Percentiles rank a stretch among this genome's conserved stretches.
Conservation (phyloP, 2,888 invertebrate species). For the Furcula furcula region DNA sequence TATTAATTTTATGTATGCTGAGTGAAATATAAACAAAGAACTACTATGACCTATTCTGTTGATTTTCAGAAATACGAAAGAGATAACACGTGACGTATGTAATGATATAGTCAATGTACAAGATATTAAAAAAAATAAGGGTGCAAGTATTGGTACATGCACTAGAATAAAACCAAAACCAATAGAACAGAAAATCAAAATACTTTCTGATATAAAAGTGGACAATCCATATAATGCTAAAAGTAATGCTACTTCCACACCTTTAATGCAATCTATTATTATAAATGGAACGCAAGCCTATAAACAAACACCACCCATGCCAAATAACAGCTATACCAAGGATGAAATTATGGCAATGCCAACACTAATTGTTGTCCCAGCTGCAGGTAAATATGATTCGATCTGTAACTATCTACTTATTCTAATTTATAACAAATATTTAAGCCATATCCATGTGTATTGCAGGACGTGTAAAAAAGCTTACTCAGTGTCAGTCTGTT, state of each 20-base stretch:
- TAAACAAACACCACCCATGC: conserved; percentile 34
- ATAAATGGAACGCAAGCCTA: conserved; percentile 70
- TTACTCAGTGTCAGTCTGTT: conserved; percentile 26
- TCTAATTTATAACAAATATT: conserved; percentile 5
- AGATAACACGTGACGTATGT: background rate
- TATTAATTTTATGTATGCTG: background rate
- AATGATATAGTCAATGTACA: conserved; percentile 4
- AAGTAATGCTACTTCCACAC: conserved; percentile 55
- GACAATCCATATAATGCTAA: conserved; percentile 40
- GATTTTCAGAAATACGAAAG: conserved; percentile 1
- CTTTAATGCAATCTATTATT: conserved; percentile 59
- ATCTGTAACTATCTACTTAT: too few relatives aligned
- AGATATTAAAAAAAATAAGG: conserved; percentile 17
- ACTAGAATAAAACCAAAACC: conserved; percentile 35
- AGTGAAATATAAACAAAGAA: background rate
- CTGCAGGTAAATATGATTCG: conserved; percentile 52
- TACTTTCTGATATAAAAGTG: conserved; percentile 68
- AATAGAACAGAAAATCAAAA: conserved; percentile 58
- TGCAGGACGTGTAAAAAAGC: conserved; percentile 39
- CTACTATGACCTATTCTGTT: background rate
- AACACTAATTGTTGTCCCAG: conserved; percentile 67
- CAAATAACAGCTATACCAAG: conserved; percentile 47
- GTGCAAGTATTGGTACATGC: conserved; percentile 13
- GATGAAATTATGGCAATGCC: conserved; percentile 81
- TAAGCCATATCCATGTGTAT: conserved; percentile 11